These are phyloP conservation scores for Panulirus ornatus DNA, from an alignment of 1,140 invertebrate species.

Conservation along the genomic window DNA sequence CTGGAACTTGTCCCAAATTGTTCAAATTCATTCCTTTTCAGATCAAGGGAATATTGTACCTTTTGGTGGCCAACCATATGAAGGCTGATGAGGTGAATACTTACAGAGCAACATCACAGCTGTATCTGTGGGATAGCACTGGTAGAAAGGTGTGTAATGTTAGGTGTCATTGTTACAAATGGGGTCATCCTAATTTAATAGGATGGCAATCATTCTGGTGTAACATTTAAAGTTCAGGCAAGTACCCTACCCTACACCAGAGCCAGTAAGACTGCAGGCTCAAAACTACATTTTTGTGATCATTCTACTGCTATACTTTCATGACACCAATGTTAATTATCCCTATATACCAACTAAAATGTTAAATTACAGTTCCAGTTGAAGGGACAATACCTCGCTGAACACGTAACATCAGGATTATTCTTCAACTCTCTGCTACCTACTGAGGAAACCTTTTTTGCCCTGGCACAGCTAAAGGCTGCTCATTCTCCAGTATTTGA, in stretches of 20 bases:
- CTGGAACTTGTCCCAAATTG: too few species aligned
- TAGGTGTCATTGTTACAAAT: too few species aligned
- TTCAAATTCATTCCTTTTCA: not conserved
- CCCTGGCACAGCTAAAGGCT: not conserved
- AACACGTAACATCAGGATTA: not conserved
- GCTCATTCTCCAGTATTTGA: not conserved
- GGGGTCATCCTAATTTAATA: too few species aligned
- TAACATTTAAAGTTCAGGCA: too few species aligned
- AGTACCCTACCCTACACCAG: too few species aligned
- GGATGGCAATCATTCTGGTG: too few species aligned
- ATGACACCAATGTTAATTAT: too few species aligned
- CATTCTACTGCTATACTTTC: too few species aligned
- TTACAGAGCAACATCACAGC: not conserved
- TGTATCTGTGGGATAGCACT: not conserved
- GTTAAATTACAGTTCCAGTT: not conserved
- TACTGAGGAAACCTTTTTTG: not conserved
- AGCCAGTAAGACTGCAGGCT: too few species aligned
- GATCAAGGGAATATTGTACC: not conserved
- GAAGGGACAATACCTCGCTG: constrained; percentile 9
- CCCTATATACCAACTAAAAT: not conserved
- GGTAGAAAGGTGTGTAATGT: not conserved
- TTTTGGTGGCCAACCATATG: not conserved
- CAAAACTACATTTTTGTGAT: too few species aligned
- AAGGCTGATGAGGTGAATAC: not conserved
- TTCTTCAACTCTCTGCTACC: not conserved